Evolutionary conservation across 2,113 vertebrate genomes (phyloP).

Genomic region (Corapipo altera): DNA sequence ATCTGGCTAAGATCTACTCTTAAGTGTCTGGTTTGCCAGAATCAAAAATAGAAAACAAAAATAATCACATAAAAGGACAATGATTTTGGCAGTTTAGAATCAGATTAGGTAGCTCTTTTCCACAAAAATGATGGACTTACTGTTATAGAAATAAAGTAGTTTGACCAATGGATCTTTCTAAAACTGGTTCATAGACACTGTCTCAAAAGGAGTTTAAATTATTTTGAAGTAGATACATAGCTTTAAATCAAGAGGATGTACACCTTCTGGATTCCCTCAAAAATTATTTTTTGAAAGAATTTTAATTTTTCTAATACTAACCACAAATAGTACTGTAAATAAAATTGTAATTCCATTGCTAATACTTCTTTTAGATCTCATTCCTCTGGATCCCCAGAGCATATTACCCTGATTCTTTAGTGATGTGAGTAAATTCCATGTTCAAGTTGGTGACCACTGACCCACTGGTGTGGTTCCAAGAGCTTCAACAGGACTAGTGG

Average conservation of each 20-base stretch:
- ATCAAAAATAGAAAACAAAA: neutral
- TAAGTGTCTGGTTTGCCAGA: neutral
- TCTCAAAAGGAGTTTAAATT: neutral
- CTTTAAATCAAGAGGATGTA: neutral
- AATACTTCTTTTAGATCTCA: neutral
- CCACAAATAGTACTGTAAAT: neutral
- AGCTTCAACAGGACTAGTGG: neutral
- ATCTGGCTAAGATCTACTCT: neutral
- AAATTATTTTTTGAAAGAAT: neutral
- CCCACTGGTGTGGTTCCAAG: rapidly evolving
- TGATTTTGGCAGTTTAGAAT: neutral
- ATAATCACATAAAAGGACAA: neutral
- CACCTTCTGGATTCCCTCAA: neutral
- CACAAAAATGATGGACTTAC: neutral
- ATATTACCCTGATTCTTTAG: neutral
- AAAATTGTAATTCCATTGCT: neutral
- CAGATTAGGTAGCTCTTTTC: neutral
- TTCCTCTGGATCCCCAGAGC: neutral
- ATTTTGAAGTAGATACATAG: neutral
- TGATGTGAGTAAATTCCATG: neutral
- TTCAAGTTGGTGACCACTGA: neutral
- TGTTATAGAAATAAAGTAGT: neutral
- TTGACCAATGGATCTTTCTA: neutral
- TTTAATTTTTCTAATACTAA: neutral
- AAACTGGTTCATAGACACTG: rapidly evolving